Evolutionary conservation across 2,888 invertebrate species (phyloP).

Genomic region (Coleophora flavipennella): DNA sequence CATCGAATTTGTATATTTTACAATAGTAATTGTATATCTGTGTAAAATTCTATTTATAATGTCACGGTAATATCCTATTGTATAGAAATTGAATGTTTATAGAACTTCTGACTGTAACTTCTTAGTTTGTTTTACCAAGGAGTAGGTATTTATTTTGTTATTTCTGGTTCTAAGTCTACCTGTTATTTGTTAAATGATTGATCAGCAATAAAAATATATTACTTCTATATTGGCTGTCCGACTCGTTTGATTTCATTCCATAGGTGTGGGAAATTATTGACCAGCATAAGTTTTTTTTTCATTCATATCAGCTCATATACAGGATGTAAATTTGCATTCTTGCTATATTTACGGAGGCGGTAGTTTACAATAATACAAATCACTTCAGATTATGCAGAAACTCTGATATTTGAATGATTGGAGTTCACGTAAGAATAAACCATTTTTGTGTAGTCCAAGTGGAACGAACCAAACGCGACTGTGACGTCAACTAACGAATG

Average conservation of each 20-base stretch:
- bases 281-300: no score
- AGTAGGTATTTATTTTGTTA: conserved; percentile 70
- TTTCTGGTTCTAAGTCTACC: conserved; percentile 64
- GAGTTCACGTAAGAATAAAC: no score
- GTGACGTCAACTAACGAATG: no score
- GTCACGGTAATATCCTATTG: conserved; percentile 14
- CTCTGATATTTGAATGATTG: no score
- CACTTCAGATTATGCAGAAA: no score
- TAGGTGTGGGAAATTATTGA: no score
- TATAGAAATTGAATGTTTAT: conserved; percentile 28
- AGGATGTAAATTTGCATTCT: no score
- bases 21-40: conserved; percentile 27
- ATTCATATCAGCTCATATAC: no score
- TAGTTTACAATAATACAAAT: no score
- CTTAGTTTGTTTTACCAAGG: conserved; percentile 48
- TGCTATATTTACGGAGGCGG: no score
- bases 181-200: conserved; percentile 64
- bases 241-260: not conserved
- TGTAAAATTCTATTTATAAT: conserved; percentile 22
- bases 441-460: no score
- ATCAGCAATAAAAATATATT: conserved; percentile 66
- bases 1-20: conserved; percentile 40
- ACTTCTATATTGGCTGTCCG: conserved; percentile 46
- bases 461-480: no score
- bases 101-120: conserved; percentile 39